Percentiles rank a stretch among this genome's conserved stretches.
phyloP scores from a whole-genome alignment of 2,888 invertebrate genomes.

The Muschampia plurimacula region DNA sequence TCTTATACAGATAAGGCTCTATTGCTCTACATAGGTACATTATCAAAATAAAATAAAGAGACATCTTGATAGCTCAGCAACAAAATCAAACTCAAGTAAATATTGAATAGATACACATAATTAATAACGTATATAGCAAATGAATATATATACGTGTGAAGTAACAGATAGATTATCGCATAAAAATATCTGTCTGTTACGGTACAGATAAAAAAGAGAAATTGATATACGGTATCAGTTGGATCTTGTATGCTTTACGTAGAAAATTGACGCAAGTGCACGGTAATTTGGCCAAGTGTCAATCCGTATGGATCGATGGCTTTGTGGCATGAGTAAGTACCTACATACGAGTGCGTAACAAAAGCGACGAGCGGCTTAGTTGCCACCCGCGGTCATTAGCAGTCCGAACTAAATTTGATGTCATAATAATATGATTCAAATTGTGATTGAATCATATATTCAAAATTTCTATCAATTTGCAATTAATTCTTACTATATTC shows the following conservation, averaged over 20 bases:
- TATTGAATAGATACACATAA: neutral
- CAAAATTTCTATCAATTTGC: slow-evolving; percentile 1
- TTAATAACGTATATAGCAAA: slow-evolving; percentile 9
- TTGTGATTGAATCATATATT: no score
- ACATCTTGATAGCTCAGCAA: neutral
- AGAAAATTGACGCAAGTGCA: slow-evolving; percentile 16
- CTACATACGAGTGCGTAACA: neutral
- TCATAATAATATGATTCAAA: neutral
- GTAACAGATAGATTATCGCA: slow-evolving; percentile 2
- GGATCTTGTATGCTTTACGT: slow-evolving; percentile 4
- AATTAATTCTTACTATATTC: neutral
- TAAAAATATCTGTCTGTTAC: neutral
- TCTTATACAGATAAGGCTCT: no score
- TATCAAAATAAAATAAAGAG: neutral
- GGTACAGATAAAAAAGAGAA: neutral
- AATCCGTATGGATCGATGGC: slow-evolving; percentile 22
- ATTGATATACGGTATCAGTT: neutral
- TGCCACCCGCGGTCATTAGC: no score
- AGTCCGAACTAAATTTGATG: neutral
- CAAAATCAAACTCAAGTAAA: neutral
- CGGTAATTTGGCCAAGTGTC: slow-evolving; percentile 25
- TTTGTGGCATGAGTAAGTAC: neutral
- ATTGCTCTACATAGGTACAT: neutral
- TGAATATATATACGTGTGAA: slow-evolving; percentile 6
- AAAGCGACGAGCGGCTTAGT: neutral